These are phyloP conservation scores for Melanotaenia duboulayi DNA, from an alignment of 2,113 vertebrate species.

Conservation along the genomic window DNA sequence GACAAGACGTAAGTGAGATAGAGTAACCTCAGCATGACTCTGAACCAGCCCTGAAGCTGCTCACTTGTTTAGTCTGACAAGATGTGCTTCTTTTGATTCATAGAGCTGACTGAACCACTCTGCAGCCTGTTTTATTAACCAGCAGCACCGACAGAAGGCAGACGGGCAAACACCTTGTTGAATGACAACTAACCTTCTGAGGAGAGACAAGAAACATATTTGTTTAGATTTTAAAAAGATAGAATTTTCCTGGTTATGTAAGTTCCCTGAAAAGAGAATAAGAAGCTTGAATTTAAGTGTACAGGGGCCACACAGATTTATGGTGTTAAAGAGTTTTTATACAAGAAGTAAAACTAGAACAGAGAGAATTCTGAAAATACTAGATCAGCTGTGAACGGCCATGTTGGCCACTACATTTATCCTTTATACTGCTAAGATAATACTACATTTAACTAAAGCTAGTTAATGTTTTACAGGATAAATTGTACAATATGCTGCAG, in stretches of 20 bases:
- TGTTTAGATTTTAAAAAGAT: too few relatives aligned
- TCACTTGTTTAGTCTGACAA: slow-evolving; percentile 19
- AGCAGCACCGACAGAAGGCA: background rate
- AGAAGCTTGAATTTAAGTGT: too few relatives aligned
- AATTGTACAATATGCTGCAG: too few relatives aligned
- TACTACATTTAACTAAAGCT: too few relatives aligned
- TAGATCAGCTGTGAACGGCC: too few relatives aligned
- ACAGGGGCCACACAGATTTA: background rate
- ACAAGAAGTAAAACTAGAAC: too few relatives aligned
- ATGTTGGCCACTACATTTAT: too few relatives aligned
- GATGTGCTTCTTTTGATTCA: slow-evolving; percentile 4
- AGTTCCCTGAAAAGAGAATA: background rate
- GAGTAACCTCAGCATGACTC: slow-evolving; percentile 51
- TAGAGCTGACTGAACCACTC: slow-evolving; percentile 8
- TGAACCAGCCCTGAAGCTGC: slow-evolving; percentile 28
- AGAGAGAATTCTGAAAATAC: too few relatives aligned
- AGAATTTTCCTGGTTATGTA: background rate
- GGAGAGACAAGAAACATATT: too few relatives aligned
- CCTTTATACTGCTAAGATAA: too few relatives aligned
- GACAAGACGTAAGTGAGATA: slow-evolving; percentile 52
- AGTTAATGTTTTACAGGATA: too few relatives aligned
- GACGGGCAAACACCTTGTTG: background rate
- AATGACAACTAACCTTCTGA: too few relatives aligned
- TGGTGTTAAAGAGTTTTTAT: background rate
- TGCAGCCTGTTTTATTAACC: background rate